Evolutionary conservation across 2,888 invertebrate genomes (phyloP), one percentile per base, ranked within the genome.

Genomic region (Drosophila peninsularis): DNA sequence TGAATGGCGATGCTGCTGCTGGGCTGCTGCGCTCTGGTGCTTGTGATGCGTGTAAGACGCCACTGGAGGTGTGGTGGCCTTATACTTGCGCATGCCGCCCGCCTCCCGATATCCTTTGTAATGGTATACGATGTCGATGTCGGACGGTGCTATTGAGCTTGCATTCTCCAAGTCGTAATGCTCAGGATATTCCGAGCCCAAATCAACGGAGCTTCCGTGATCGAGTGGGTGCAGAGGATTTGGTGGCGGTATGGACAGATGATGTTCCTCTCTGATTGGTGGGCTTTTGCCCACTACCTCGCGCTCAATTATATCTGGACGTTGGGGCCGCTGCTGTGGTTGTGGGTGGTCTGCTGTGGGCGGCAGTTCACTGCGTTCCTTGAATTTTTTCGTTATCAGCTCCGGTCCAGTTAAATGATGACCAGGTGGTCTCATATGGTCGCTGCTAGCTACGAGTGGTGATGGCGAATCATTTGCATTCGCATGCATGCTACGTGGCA

Each of bases 111-210:
- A 98, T 13, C 96, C 97, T 93, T 98, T 98, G 91, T 99, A 99
- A 91, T 99, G 98, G 89, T 98, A 98, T 13, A 98, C 97, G 73
- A 99, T 97, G 90, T 99, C 98, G 77, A 98, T 98, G 91, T 99
- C 99, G 3, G 98, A 98, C 0, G 99, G 98, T 0, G 99, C 99
- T 80, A 99, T 98, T 0, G 98, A 98, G 91, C 98, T 98, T 1
- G 98, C 98, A 92, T 98, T 98, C 93, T 99, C 99, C 71, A 99
- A 93, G 91, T 99, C 98, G 90, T 99, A 99, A 91, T 98, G 98
- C 91, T 98, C 98, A 0, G 98, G 97, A 71, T 95, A 94, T 90
- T 97, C 96, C 10, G 95, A 95, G 88, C 95, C 95, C 82, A 97
- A 93, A 88, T 97, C 97, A 56, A 96, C 95, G 50, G 96, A 95